These are phyloP conservation scores for Timandra comae DNA, from an alignment of 2,888 invertebrate species.

Conservation along the genomic window DNA sequence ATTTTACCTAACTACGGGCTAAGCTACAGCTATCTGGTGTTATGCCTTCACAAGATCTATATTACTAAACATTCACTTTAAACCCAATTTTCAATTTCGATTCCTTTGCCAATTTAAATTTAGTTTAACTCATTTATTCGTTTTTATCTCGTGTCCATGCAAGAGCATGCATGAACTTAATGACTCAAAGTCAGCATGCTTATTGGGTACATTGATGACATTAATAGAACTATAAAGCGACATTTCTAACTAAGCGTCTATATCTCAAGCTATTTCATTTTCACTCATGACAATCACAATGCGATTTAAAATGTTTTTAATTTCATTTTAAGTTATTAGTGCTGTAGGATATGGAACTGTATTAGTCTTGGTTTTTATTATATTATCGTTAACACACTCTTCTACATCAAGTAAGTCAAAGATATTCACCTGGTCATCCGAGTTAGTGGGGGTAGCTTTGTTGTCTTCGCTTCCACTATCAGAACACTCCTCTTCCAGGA, in stretches of 20 bases:
- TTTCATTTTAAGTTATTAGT: too few species aligned
- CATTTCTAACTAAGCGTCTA: slow-evolving; percentile 1
- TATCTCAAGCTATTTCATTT: not conserved
- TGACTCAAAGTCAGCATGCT: not conserved
- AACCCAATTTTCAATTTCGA: not conserved
- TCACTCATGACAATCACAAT: too few species aligned
- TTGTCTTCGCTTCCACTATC: slow-evolving; percentile 76
- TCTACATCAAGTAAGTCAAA: too few species aligned
- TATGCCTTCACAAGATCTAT: not conserved
- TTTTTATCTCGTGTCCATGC: slow-evolving; percentile 43
- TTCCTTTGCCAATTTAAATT: not conserved
- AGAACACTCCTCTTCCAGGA: slow-evolving; percentile 88
- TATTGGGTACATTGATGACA: not conserved
- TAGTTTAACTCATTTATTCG: not conserved
- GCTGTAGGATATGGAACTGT: too few species aligned
- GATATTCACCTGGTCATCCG: slow-evolving; percentile 74
- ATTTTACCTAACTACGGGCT: slow-evolving; percentile 70
- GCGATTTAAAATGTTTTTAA: too few species aligned
- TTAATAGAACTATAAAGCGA: not conserved
- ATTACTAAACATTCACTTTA: not conserved
- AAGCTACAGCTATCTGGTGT: slow-evolving; percentile 30
- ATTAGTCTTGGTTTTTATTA: too few species aligned
- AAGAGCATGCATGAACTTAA: slow-evolving; percentile 50
- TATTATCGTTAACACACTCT: too few species aligned
- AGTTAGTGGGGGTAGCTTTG: slow-evolving; percentile 67